Base-by-base conservation (phyloP, 2,113 vertebrate genomes). In the Thryonomys swinderianus region DNA sequence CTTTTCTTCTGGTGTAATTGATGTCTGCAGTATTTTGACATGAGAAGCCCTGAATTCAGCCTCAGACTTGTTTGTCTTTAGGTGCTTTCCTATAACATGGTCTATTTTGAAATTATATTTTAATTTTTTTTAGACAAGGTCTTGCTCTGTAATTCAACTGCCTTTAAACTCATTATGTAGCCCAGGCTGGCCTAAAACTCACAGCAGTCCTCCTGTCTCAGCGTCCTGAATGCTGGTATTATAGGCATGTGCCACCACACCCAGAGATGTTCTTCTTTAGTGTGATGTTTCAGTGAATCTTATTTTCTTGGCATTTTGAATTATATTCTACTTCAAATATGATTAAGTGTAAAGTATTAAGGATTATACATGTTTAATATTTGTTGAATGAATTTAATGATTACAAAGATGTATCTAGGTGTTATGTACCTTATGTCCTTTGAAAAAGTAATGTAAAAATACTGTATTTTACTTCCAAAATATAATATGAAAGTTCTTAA, bases 1-100 rank as follows among this genome's bases (percentile, higher is more conserved):
- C 84, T 93, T 96, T 89, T 83, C 92, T 91, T 95, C 95, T 97
- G 94, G 88, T 92, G 88, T 92, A 74, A 69, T 93, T 90, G 90
- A 85, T 91, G 91, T 51, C 32, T 96, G 88, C 7, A 40, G 25
- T 91, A 61, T 51, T 97, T 96, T 95, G 88, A 84, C 87, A 74
- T 71, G 34, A 40, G 83, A 92, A 91, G 57, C 61, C 9, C 48
- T 40, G 51, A 51, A 16, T 84, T 66, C 62, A 76, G 21, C 37
- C 79, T 37, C 5, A 40, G 64, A 42, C n/a, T 48, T 55, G 12
- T 81, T 80, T 93, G 64, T 83, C 81, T 90, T 76, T 87, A 55
- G 94, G n/a, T 85, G 66, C 48, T 71, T 93, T 84, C 21, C 59
- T 82, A 1, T 42, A 45, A 48, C 48, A 32, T 88, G 91, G 90